Evolutionary conservation across 2,797 vertebrate genomes (phyloP), one percentile per base, ranked within the genome.

Genomic region (Harpagifer antarcticus): DNA sequence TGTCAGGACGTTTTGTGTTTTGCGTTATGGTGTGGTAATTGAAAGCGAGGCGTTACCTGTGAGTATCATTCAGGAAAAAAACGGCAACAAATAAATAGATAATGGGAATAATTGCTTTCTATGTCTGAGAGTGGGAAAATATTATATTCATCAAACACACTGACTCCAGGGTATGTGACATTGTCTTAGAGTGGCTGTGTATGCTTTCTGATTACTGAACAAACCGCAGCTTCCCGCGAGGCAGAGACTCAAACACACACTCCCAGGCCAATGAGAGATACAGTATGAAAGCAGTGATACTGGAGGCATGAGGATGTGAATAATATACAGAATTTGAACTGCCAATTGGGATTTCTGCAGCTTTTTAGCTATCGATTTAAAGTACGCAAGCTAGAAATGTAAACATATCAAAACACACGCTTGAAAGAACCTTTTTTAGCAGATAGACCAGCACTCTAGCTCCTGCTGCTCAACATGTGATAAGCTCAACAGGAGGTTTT

Each of bases 401-500:
- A 37, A 60, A 52, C n/a, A n/a, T 19, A 40, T 55, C 10, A 33
- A 66, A 12, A 27, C 31, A 6, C n/a, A 19, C 1, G 9, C 10
- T 37, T 9, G 13, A 40, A 40, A 9, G 50, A 43, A 74, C 27
- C 27, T 48, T 37, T 62, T 55, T 57, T 42, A 10, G 14, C 61
- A 13, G 49, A 72, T 33, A 44, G 52, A 23, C 69, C 52, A 16
- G 17, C 74, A 62, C 76, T 54, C 81, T 82, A 42, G 48, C 74
- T 80, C 78, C 79, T 72, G 72, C 83, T 86, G 83, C 9, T 65
- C 56, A 74, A 50, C 45, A 12, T 45, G 74, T 6, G 86, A 90
- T 86, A 82, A 81, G 66, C 77, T 68, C 82, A 81, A 87, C 84
- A 87, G 86, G 79, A 81, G 79, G 78, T 79, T 91, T 79, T 53